Evolutionary conservation across 2,888 invertebrate species (phyloP).

Genomic region (Nymphalis urticae): DNA sequence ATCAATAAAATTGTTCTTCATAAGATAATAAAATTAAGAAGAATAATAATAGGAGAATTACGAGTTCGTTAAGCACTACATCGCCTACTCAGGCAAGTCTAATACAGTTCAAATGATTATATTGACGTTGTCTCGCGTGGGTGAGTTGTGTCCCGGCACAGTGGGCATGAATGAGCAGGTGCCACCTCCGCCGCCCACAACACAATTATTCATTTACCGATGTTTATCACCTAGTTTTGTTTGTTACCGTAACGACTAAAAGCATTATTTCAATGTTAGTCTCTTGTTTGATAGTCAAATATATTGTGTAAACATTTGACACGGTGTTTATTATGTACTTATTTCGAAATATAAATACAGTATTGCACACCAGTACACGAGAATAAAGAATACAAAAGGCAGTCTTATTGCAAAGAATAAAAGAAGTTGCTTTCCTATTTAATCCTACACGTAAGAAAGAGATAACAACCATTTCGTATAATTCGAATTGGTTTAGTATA

Average conservation of each 20-base stretch:
- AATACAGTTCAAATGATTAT: slow-evolving; percentile 41
- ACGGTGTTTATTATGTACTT: not conserved
- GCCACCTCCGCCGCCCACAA: slow-evolving; percentile 50
- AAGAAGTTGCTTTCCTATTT: too few relatives aligned
- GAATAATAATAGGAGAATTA: slow-evolving; percentile 21
- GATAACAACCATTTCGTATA: too few relatives aligned
- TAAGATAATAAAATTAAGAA: slow-evolving; percentile 12
- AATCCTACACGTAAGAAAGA: too few relatives aligned
- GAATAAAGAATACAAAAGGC: too few relatives aligned
- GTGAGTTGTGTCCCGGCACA: slow-evolving; percentile 30
- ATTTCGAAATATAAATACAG: too few relatives aligned
- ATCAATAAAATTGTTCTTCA: too few relatives aligned
- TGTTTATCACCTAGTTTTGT: slow-evolving; percentile 44
- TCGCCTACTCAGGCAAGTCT: slow-evolving; percentile 35
- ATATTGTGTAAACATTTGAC: not conserved
- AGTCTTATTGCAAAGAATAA: too few relatives aligned
- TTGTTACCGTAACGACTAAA: slow-evolving; percentile 18
- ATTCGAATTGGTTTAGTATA: too few relatives aligned
- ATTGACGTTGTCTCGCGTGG: slow-evolving; percentile 38
- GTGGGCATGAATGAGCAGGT: slow-evolving; percentile 63
- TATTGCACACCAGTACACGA: too few relatives aligned
- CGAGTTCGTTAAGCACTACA: slow-evolving; percentile 23
- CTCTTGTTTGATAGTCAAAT: not conserved
- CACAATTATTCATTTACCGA: slow-evolving; percentile 50
- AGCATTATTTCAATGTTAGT: slow-evolving; percentile 4